Base-by-base conservation (phyloP, 1,140 invertebrate genomes). In the Bombus difficillimus region DNA sequence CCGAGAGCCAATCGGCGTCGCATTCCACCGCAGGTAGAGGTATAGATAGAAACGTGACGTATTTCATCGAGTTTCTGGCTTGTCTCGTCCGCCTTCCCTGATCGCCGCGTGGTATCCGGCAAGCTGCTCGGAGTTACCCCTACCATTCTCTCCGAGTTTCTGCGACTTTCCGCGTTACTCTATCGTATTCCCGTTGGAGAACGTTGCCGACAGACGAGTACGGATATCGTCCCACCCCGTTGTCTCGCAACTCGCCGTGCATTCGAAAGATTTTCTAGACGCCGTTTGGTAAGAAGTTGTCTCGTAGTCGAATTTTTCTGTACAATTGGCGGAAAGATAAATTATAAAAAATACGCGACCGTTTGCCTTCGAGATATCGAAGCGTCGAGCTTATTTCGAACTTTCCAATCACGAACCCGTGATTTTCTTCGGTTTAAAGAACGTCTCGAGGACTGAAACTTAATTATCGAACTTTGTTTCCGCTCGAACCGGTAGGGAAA, bases 11-110 rank as follows among this genome's bases (percentile, higher is more conserved):
- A 79, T 95, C 95, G 12, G 95, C 95, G 43, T 95, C 95, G 71
- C 95, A 95, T 78, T 95, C 95, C 82, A 95, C 94, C 87, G 95
- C 95, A 93, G 95, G 95, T 95, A 92, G 87, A 91, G 87, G 81
- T 93, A 92, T 92, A 93, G 86, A 79, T 86, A 86, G 86, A 88
- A 64, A 85, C 83, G 74, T 76, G 76, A 77, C 37, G 64, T 72
- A 87, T 62, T 85, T 85, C 86, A 79, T 87, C 84, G 69, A 77
- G 47, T 85, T 83, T 84, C 66, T 84, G 43, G 37, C 37, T 59
- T 53, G 74, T 88, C 85, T 86, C 86, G 73, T 86, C 43, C 76
- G 59, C 47, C 12, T 86, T 88, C 28, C 78, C n/a, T n/a, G 34
- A 25, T n/a, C 53, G 78, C n/a, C 64, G 53, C 64, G 43, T 80